Conservation (phyloP, 2,113 vertebrate species). For the Helogale parvula region DNA sequence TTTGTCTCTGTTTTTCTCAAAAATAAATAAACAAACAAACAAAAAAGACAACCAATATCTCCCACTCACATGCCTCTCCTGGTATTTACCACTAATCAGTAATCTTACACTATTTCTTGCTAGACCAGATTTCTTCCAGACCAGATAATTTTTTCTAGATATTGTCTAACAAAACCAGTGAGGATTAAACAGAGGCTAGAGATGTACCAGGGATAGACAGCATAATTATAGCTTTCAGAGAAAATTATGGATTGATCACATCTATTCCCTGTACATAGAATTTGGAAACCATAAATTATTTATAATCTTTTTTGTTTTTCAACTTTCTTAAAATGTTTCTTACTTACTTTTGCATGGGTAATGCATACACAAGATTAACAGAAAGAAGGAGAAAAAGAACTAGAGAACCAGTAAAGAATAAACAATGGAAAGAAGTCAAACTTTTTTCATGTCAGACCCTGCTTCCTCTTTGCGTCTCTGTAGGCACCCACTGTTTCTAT, state of each 20-base stretch:
- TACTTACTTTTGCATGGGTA: not conserved
- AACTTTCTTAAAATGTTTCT: not conserved
- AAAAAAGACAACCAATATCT: not conserved
- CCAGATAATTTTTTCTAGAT: not conserved
- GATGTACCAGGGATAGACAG: not conserved
- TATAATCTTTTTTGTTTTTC: slow-evolving; percentile 5
- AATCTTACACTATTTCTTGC: not conserved
- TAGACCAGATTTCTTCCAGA: not conserved
- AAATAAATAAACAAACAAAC: no score
- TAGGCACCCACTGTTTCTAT: not conserved
- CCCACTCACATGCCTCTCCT: not conserved
- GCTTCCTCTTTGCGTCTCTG: not conserved
- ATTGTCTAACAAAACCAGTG: slow-evolving; percentile 15
- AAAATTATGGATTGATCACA: not conserved
- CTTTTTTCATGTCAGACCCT: not conserved
- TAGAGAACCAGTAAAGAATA: not conserved
- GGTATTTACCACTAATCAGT: not conserved
- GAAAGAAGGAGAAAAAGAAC: not conserved
- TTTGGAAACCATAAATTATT: slow-evolving; percentile 32
- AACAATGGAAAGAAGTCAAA: not conserved
- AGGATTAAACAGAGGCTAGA: not conserved
- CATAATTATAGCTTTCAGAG: slow-evolving; percentile 1
- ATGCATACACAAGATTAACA: not conserved
- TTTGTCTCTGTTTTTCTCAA: no score
- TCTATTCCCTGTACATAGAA: not conserved